Conservation (phyloP, 2,797 vertebrate species). For the Rhynchonycteris naso region DNA sequence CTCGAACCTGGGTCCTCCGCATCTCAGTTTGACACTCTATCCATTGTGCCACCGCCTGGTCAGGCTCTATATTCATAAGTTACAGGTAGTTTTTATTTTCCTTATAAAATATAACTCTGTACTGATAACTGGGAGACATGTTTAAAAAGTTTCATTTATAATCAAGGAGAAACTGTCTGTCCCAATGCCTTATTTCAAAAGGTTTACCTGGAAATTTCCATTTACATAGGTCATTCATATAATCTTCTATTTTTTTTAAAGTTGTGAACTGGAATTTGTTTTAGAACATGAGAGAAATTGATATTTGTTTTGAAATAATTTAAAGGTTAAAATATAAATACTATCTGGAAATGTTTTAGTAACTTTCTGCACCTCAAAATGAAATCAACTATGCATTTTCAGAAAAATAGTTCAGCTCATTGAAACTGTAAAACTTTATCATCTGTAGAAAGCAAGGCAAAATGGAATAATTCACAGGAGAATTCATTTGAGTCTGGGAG, state of each 20-base stretch:
- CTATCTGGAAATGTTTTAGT: background rate
- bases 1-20: too few relatives aligned
- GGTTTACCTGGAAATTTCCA: background rate
- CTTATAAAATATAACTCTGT: background rate
- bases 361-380: constrained; percentile 30
- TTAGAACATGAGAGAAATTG: constrained; percentile 4
- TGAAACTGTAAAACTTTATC: background rate
- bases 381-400: constrained; percentile 3
- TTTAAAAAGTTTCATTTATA: background rate
- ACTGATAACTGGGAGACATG: background rate
- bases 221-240: background rate
- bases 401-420: background rate
- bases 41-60: too few relatives aligned
- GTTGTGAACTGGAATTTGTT: background rate
- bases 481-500: background rate
- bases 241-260: background rate
- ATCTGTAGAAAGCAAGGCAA: background rate
- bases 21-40: too few relatives aligned
- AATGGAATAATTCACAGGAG: background rate
- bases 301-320: background rate
- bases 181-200: background rate
- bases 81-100: background rate
- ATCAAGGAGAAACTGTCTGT: background rate
- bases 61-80: background rate
- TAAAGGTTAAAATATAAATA: constrained; percentile 34